phyloP scores from a whole-genome alignment of 2,888 invertebrate species.

The Xylota sylvarum region DNA sequence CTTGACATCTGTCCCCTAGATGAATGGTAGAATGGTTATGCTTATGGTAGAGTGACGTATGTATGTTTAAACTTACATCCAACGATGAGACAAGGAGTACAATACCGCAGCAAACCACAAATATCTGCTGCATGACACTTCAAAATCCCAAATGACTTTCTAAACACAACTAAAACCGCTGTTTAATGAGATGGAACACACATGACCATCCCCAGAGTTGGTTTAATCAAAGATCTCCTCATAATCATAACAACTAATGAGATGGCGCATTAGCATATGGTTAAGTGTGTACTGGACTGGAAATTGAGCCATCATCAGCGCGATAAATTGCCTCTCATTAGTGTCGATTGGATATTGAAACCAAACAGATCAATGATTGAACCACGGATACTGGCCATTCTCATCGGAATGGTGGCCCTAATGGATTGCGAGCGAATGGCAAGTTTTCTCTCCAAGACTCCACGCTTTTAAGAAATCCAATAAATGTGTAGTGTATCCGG shows the following conservation, averaged over 20 bases:
- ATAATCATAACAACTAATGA: constrained; percentile 33
- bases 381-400: constrained; percentile 21
- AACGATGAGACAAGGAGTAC: neutral
- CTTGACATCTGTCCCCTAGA: constrained; percentile 11
- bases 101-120: constrained; percentile 22
- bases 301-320: constrained; percentile 21
- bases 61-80: constrained; percentile 12
- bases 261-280: constrained; percentile 50
- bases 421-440: constrained; percentile 27
- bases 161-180: constrained; percentile 20
- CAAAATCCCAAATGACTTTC: neutral
- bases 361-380: constrained; percentile 31
- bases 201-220: constrained; percentile 11
- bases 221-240: constrained; percentile 67
- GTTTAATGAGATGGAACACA: constrained; percentile 48
- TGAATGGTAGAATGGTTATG: neutral
- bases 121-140: constrained; percentile 39
- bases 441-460: neutral
- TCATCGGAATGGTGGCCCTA: constrained; percentile 8
- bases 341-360: constrained; percentile 52
- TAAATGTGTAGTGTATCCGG: neutral
- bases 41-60: neutral
- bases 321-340: constrained; percentile 50
- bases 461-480: constrained; percentile 10
- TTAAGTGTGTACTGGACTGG: constrained; percentile 29